Percentiles rank a stretch among this genome's conserved stretches.
Conservation (phyloP, 2,888 invertebrate species). For the Eudasyphora cyanicolor region DNA sequence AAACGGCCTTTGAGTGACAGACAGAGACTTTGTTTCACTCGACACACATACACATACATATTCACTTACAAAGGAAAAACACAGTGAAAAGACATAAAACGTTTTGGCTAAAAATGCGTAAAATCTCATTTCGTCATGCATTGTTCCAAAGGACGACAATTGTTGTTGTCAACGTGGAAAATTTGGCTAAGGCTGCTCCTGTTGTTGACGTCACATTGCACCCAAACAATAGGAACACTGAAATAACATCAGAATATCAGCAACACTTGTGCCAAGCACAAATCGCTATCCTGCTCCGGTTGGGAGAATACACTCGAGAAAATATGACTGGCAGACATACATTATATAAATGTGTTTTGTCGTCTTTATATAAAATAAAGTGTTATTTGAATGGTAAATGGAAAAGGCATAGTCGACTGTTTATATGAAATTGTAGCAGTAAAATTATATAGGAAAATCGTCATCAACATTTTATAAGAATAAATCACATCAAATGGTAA, state of each 20-base stretch:
- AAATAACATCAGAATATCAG: constrained; percentile 64
- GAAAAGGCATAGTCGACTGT: no score
- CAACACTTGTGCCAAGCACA: constrained; percentile 60
- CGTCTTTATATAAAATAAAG: no score
- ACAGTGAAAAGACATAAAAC: constrained; percentile 50
- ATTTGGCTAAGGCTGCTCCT: constrained; percentile 52
- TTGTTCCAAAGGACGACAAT: constrained; percentile 74
- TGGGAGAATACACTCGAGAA: constrained; percentile 22
- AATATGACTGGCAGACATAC: not conserved
- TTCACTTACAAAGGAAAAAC: no score
- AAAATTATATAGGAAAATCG: no score
- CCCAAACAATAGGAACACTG: constrained; percentile 52
- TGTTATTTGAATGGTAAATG: no score
- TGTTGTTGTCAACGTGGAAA: no score
- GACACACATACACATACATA: no score
- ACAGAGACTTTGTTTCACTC: constrained; percentile 46
- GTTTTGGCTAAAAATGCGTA: constrained; percentile 74
- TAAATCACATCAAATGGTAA: no score
- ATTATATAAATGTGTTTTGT: no score
- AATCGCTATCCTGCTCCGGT: constrained; percentile 21
- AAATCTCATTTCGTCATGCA: constrained; percentile 79
- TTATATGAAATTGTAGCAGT: no score
- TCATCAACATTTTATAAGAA: no score
- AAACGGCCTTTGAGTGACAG: constrained; percentile 28
- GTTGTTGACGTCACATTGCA: constrained; percentile 59